Base-by-base conservation (phyloP, 2,113 vertebrate species). In the Xyrauchen texanus region DNA sequence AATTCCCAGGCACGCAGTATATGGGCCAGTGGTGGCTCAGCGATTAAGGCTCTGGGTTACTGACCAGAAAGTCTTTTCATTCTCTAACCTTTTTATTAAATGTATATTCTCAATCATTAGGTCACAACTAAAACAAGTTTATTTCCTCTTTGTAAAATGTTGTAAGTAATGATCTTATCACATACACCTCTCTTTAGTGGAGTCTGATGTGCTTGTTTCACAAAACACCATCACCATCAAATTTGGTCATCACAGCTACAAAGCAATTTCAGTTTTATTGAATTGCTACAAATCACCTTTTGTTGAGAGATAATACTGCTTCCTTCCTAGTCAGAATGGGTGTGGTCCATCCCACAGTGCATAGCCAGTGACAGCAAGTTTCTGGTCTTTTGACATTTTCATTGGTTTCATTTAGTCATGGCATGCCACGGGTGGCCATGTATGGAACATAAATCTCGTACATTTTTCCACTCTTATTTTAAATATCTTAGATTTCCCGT, bases 241-340 rank as follows among this genome's bases (percentile, higher is more conserved):
- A 68, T 0, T 49, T 3, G 8, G 8, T 16, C 7, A 16, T 49
- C 2, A 51, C 46, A n/a, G 12, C 44, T 68, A 66, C 75, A 77
- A 66, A 64, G 62, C 69, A 8, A 42, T 34, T 6, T 61, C 9
- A 60, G 13, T 47, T 62, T 74, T 64, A 67, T 44, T 53, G n/a
- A 34, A 60, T 73, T 65, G 46, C 8, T 44, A 4, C 46, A 8
- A 66, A 51, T 21, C 55, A 75, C 46, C 8, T 62, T 46, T 73
- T 63, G 68, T 67, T 82, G 49, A 82, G 51, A 78, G 52, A 68
- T 67, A 82, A 77, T 67, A 62, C 13, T 58, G 49, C 47, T 55
- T 5, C n/a, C 66, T 77, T 68, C 34, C 49, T 70, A n/a, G 46
- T 49, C 67, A 49, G 62, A 80, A 9, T 70, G 66, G 77, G 60